Evolutionary conservation across 2,113 vertebrate species (phyloP).

Genomic region (Suricata suricatta): DNA sequence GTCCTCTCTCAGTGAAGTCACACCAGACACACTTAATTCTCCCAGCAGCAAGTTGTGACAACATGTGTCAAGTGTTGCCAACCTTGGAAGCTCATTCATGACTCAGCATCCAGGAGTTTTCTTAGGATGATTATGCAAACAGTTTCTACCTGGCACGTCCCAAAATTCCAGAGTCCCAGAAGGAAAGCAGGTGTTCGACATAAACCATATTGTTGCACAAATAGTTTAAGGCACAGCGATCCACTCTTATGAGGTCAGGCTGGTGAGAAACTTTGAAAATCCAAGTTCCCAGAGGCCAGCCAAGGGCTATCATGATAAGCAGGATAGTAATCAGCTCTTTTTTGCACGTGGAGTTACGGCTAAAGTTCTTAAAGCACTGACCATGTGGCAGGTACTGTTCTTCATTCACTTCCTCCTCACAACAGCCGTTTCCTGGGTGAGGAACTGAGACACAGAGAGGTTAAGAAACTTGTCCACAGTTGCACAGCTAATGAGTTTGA

Average conservation of each 20-base stretch:
- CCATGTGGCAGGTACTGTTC: not conserved
- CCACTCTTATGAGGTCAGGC: not conserved
- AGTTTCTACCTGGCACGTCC: not conserved
- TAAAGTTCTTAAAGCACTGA: not conserved
- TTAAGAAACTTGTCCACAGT: not conserved
- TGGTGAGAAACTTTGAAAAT: not conserved
- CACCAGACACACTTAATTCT: not conserved
- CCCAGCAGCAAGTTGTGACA: not conserved
- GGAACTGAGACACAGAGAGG: not conserved
- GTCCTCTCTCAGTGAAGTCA: not conserved
- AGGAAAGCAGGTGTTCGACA: not conserved
- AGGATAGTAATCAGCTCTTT: no score
- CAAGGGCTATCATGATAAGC: not conserved
- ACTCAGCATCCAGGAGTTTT: not conserved
- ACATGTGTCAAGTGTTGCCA: not conserved
- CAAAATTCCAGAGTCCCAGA: not conserved
- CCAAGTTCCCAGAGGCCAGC: not conserved
- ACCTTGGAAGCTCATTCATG: not conserved
- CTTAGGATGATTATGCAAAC: not conserved
- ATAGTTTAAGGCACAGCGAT: not conserved
- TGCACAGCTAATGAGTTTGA: not conserved
- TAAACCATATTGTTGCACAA: not conserved
- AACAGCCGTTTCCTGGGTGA: not conserved
- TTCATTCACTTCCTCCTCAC: not conserved
- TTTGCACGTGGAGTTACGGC: accelerated